These are phyloP conservation scores for Chloebia gouldiae DNA, from an alignment of 2,113 vertebrate genomes.

Conservation along the genomic window DNA sequence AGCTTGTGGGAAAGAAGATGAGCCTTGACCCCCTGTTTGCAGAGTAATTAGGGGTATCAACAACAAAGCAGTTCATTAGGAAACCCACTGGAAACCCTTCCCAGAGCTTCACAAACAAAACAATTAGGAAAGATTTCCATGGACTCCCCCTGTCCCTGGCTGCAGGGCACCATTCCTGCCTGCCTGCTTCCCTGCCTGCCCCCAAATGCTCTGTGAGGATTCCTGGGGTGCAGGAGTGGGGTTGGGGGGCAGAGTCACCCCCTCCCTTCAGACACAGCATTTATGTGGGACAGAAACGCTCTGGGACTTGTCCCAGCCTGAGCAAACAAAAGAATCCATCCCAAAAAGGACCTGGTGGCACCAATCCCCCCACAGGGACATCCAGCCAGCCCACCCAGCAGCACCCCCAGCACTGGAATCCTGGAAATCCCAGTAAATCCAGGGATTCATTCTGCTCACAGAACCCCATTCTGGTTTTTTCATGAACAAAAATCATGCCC, in stretches of 20 bases:
- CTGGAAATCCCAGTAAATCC: not conserved
- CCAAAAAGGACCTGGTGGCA: not conserved
- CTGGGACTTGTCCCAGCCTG: not conserved
- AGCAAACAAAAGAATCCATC: not conserved
- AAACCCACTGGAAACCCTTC: conserved; percentile 59
- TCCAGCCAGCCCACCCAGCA: not conserved
- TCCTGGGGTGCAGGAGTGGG: not conserved
- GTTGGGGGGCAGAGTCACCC: not conserved
- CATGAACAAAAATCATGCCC: not conserved
- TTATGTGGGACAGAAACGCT: accelerated
- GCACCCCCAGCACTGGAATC: not conserved
- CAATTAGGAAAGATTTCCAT: conserved; percentile 59
- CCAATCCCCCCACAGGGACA: accelerated
- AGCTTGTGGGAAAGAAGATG: not conserved
- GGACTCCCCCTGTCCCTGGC: not conserved
- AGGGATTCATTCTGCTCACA: not conserved
- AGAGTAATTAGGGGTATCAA: conserved; percentile 32
- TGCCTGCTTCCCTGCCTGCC: not conserved
- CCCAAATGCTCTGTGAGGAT: accelerated
- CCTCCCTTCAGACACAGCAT: accelerated
- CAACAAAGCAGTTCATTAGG: conserved; percentile 69
- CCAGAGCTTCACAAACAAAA: conserved; percentile 70
- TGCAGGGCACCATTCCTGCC: not conserved
- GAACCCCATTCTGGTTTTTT: not conserved
- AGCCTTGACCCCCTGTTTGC: conserved; percentile 52